phyloP scores from a whole-genome alignment of 2,113 vertebrate species.

The Antechinus stuartii region DNA sequence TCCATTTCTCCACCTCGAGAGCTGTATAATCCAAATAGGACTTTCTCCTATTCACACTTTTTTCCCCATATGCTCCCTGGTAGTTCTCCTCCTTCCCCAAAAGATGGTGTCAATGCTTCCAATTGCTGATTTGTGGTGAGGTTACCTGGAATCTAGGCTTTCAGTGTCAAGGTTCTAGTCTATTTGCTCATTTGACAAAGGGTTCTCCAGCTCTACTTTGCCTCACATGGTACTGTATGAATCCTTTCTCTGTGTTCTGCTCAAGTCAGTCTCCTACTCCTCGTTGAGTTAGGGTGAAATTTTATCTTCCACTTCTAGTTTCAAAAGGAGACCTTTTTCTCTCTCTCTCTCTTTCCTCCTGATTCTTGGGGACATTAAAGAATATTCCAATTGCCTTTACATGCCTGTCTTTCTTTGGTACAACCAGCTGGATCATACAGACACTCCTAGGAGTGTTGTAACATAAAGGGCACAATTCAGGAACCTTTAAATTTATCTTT shows the following conservation, averaged over 20 bases:
- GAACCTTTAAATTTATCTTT: too few relatives aligned
- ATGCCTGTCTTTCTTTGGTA: neutral
- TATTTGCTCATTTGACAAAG: neutral
- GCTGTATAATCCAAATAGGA: neutral
- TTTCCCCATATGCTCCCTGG: neutral
- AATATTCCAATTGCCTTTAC: neutral
- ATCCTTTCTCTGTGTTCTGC: neutral
- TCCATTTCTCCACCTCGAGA: neutral
- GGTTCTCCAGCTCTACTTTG: neutral
- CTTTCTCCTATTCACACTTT: neutral
- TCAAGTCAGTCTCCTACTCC: neutral
- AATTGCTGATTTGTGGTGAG: neutral
- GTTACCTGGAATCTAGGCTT: neutral
- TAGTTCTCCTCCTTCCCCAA: neutral
- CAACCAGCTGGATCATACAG: neutral
- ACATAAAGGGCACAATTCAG: too few relatives aligned
- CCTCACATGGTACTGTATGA: neutral
- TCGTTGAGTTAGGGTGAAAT: neutral
- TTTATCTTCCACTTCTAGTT: neutral
- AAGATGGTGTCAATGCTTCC: neutral
- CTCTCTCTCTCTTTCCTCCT: neutral
- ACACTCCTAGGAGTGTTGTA: too few relatives aligned
- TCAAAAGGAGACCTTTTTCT: neutral
- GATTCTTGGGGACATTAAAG: neutral
- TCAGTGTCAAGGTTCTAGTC: neutral